Conservation (phyloP, 2,797 vertebrate genomes). For the Helarctos malayanus region DNA sequence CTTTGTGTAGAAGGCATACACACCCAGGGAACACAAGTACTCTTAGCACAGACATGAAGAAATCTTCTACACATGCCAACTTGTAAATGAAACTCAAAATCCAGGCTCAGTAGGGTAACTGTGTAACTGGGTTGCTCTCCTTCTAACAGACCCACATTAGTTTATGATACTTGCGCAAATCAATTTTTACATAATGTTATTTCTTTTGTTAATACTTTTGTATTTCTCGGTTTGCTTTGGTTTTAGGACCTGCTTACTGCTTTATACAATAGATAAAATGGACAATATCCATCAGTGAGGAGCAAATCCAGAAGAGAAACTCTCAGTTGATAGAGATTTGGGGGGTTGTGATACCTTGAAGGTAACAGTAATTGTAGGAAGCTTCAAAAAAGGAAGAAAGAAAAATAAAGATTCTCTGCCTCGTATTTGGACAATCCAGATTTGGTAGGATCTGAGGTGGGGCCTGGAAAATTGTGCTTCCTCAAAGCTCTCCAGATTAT, state of each 20-base stretch:
- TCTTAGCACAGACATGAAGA: slow-evolving; percentile 77
- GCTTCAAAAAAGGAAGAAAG: background rate
- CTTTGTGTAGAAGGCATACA: slow-evolving; percentile 57
- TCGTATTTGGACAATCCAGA: background rate
- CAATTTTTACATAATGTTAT: slow-evolving; percentile 93
- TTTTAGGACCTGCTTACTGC: slow-evolving; percentile 97
- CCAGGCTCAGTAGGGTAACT: slow-evolving; percentile 81
- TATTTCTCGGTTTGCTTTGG: slow-evolving; percentile 76
- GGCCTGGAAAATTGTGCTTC: background rate
- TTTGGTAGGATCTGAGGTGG: background rate
- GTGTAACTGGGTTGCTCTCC: slow-evolving; percentile 45
- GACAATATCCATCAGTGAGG: slow-evolving; percentile 96
- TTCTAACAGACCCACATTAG: slow-evolving; percentile 66
- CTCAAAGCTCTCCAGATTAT: background rate
- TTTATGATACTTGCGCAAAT: slow-evolving; percentile 72
- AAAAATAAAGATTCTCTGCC: background rate
- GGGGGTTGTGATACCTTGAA: slow-evolving; percentile 93
- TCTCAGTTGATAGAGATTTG: slow-evolving; percentile 94
- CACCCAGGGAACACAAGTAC: slow-evolving; percentile 63
- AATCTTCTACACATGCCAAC: slow-evolving; percentile 68
- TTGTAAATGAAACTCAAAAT: slow-evolving; percentile 73
- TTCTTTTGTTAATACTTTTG: slow-evolving; percentile 90
- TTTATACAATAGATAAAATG: slow-evolving; percentile 96
- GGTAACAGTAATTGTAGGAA: slow-evolving; percentile 89
- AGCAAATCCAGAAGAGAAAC: slow-evolving; percentile 91